Conservation (phyloP, 1,140 invertebrate genomes). For the Drosophila pectinifera region DNA sequence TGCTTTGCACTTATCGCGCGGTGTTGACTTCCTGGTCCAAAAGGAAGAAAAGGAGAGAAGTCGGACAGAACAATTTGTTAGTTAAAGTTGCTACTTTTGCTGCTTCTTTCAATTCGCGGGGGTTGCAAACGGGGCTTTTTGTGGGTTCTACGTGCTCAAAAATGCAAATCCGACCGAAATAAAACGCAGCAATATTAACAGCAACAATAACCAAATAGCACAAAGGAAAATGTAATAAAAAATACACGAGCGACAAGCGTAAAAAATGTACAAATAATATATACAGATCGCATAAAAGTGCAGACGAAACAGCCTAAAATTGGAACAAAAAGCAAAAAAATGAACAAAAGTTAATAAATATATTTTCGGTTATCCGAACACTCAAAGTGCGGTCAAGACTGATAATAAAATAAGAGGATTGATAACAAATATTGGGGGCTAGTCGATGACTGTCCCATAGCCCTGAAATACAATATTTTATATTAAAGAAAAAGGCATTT, state of each 20-base stretch:
- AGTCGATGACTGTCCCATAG: constrained; percentile 2
- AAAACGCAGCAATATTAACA: constrained; percentile 31
- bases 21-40: constrained; percentile 53
- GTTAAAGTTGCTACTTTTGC: constrained; percentile 37
- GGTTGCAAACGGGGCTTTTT: constrained; percentile 31
- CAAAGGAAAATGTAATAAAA: constrained; percentile 29
- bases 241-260: constrained; percentile 21
- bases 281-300: constrained; percentile 11
- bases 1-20: constrained; percentile 56
- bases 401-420: not conserved
- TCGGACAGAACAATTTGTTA: constrained; percentile 64
- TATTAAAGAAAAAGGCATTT: constrained; percentile 28
- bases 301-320: not conserved
- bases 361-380: not conserved
- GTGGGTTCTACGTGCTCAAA: constrained; percentile 50
- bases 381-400: not conserved
- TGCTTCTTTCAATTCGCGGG: constrained; percentile 11
- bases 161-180: constrained; percentile 58
- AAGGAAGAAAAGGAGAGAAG: constrained; percentile 31
- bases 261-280: constrained; percentile 41
- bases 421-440: not conserved
- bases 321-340: not conserved
- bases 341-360: constrained; percentile 1
- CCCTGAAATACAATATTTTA: constrained; percentile 41
- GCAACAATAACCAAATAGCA: constrained; percentile 22